Base-by-base conservation (phyloP, 2,888 invertebrate genomes). In the Drosophila fulvimacula region DNA sequence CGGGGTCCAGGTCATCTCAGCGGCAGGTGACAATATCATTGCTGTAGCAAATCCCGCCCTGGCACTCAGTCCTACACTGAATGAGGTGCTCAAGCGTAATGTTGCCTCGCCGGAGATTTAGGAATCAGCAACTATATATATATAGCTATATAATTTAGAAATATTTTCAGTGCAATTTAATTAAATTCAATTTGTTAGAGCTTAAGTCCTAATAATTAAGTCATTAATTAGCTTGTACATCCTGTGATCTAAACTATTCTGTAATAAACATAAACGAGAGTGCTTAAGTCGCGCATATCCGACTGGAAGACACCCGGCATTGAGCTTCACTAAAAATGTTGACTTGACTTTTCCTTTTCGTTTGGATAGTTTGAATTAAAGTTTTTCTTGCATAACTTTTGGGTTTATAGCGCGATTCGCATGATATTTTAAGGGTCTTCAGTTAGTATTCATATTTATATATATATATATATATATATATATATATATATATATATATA, bases 31-130 rank as follows among this genome's bases (percentile, higher is more conserved):
- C 91, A 96, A 96, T 91, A 97, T 97, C 89, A 97, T 97, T 82
- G 97, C 97, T 0, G 97, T 97, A 1, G 96, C 97, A 24, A 97
- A 97, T 94, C 97, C 97, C 15, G 97, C 97, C 3, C 93, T 97
- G 76, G 95, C 95, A 17, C 93, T 95, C 91, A 94, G 94, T 68
- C 93, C 94, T 7, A 91, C 93, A 0, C 74, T 93, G 13, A 91
- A 91, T 30, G 93, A 93, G 42, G 85, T 90, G 5, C 77, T 93
- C n/a, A 93, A 93, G 64, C 80, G 93, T 0, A 93, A 91, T 71
- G 81, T 88, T 1, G 72, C 89, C 46, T 90, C 92, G 5, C 91
- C 92, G 9, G 93, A 93, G 67, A 77, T 87, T 30, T 91, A 84
- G 70, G 2, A 13, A 7, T 15, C 19, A 3, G 0, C 17, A 51